Evolutionary conservation across 1,140 invertebrate genomes (phyloP).

Genomic region (Gonioctena quinquepunctata): DNA sequence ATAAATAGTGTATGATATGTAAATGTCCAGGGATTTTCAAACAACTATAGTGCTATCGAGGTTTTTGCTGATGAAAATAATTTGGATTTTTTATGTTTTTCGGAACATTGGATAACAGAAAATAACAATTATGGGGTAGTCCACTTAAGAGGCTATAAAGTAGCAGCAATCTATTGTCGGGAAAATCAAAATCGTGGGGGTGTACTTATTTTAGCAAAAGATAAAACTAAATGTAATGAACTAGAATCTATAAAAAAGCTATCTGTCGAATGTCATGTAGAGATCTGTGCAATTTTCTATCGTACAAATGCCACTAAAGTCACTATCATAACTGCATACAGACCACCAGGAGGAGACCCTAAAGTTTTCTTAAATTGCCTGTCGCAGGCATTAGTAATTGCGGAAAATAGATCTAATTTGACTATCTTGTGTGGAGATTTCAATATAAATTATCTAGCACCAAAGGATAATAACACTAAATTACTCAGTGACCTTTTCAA

Average conservation of each 20-base stretch:
- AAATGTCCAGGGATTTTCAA: slow-evolving; percentile 1
- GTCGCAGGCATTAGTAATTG: background rate
- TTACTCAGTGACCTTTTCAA: background rate
- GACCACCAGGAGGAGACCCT: slow-evolving; percentile 1
- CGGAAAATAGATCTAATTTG: background rate
- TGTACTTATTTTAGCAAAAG: slow-evolving; percentile 1
- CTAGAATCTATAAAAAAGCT: slow-evolving; percentile 2
- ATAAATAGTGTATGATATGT: background rate
- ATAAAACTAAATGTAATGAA: background rate
- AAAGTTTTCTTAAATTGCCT: background rate
- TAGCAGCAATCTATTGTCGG: background rate
- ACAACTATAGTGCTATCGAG: slow-evolving; percentile 2
- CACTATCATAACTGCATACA: slow-evolving; percentile 4
- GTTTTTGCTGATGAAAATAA: slow-evolving; percentile 6
- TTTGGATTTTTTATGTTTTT: slow-evolving; percentile 4
- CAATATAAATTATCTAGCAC: slow-evolving; percentile 4
- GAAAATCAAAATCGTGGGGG: background rate
- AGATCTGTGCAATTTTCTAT: slow-evolving; percentile 6
- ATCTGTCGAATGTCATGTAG: slow-evolving; percentile 3
- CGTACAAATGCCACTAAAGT: slow-evolving; percentile 1
- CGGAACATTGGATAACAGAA: background rate
- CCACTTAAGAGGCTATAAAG: background rate
- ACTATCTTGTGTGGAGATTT: slow-evolving; percentile 5
- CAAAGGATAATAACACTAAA: background rate
- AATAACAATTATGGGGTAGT: too few species aligned